Evolutionary conservation across 2,113 vertebrate species (phyloP).

Genomic region (Callorhinus ursinus): DNA sequence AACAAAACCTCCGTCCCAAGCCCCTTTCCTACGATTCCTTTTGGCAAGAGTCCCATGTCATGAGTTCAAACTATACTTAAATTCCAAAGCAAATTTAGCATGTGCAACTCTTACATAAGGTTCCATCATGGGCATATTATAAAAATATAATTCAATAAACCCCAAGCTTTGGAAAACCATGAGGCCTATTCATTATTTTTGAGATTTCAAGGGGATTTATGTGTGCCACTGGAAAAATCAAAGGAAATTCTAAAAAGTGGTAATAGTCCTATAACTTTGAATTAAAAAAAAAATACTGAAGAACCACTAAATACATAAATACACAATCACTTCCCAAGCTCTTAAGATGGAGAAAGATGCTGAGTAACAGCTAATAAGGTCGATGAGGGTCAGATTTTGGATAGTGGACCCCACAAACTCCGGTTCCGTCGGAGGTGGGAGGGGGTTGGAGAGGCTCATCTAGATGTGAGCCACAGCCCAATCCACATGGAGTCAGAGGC

Average conservation of each 20-base stretch:
- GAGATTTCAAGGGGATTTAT: slow-evolving; percentile 1
- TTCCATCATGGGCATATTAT: not conserved
- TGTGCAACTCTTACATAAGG: not conserved
- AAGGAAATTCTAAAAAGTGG: not conserved
- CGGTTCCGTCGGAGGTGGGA: not conserved
- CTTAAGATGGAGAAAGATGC: not conserved
- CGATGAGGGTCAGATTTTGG: rapidly evolving
- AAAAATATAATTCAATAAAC: not conserved
- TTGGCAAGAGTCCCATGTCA: not conserved
- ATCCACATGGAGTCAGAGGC: not conserved
- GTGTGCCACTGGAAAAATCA: not conserved
- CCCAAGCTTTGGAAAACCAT: not conserved
- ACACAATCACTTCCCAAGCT: too few species aligned
- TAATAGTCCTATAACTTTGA: too few species aligned
- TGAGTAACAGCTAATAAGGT: rapidly evolving
- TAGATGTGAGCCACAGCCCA: not conserved
- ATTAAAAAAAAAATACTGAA: not conserved
- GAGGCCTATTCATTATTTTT: not conserved
- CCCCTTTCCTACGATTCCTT: not conserved
- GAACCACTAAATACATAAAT: not conserved
- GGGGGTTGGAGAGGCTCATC: not conserved
- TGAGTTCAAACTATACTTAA: not conserved
- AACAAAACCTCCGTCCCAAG: not conserved
- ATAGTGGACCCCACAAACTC: rapidly evolving
- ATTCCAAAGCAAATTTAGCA: not conserved